Evolutionary conservation across 2,797 vertebrate genomes (phyloP), one percentile per base, ranked within the genome.

Genomic region (Rhynchotus rufescens): DNA sequence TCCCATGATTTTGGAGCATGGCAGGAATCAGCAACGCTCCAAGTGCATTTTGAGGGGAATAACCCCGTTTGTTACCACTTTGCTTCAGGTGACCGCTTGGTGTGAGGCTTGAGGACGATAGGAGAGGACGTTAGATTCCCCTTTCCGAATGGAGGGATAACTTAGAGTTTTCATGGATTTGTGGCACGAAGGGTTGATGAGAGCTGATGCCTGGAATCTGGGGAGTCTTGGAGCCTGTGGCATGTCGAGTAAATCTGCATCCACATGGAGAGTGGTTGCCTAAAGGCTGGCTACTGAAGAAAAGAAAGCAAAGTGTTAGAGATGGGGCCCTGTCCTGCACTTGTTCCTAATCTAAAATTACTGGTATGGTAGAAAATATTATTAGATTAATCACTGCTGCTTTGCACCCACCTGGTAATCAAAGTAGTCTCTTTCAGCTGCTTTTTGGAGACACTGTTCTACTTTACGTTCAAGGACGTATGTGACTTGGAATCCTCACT

Each of bases 261-360:
- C 66, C 42, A 28, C 17, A 4, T 68, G 62, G 88, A 61, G 89
- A 80, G 76, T 80, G 23, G 38, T 45, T 32, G 26, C 45, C 64
- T 77, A 42, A 66, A 72, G 68, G 49, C 83, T 94, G 75, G 80
- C 88, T 86, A 68, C 76, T 47, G 79, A 80, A 54, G 45, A 81
- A 65, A 86, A 17, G 14, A 61, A 22, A 11, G 36, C 36, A 36
- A 36, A 36, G 10, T 12, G 5, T 67, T 91, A 56, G 62, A 57
- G 57, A 65, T 49, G 20, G 49, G 80, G 52, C 72, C 8, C 8
- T 92, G 76, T 80, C 54, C 61, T 28, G 52, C 72, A n/a, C 52
- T 67, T 88, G 65, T 61, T 76, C 60, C 59, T 86, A 61, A 86
- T 68, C 72, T 84, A 36, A 77, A 93, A 82, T 75, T 49, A 26